phyloP scores from a whole-genome alignment of 2,888 invertebrate genomes.

The Drosophila quinaria region DNA sequence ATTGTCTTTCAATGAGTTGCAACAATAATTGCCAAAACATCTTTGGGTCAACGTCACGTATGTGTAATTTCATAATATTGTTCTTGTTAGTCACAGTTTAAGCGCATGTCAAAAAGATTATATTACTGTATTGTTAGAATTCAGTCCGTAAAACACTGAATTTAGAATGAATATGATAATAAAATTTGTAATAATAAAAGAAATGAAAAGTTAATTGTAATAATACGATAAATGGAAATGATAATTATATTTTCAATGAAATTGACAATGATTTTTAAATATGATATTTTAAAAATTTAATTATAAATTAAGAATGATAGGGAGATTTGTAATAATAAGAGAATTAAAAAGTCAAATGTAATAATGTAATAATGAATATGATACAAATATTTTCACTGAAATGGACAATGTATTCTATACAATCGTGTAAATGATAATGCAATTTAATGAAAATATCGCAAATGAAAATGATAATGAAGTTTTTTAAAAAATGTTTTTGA shows the following conservation, averaged over 20 bases:
- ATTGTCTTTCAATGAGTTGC: constrained; percentile 41
- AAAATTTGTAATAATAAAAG: not conserved
- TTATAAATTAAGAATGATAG: no score
- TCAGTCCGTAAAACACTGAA: not conserved
- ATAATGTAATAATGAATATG: not conserved
- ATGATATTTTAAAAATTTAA: no score
- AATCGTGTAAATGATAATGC: not conserved
- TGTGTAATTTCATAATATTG: constrained; percentile 8
- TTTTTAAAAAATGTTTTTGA: no score
- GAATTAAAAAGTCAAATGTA: no score
- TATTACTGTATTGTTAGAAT: not conserved
- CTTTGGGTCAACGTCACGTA: constrained; percentile 15
- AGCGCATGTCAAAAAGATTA: constrained; percentile 3
- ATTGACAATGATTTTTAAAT: no score
- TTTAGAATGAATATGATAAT: not conserved
- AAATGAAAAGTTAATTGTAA: not conserved
- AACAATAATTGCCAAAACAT: constrained; percentile 18
- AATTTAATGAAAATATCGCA: no score
- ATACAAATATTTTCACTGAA: not conserved
- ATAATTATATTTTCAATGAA: no score
- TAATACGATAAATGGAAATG: no score
- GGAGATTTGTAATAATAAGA: not conserved
- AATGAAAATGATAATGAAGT: no score
- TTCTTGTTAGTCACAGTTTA: not conserved
- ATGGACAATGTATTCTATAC: no score